Conservation (phyloP, 1,140 invertebrate genomes). For the Drosophila nebulosa region DNA sequence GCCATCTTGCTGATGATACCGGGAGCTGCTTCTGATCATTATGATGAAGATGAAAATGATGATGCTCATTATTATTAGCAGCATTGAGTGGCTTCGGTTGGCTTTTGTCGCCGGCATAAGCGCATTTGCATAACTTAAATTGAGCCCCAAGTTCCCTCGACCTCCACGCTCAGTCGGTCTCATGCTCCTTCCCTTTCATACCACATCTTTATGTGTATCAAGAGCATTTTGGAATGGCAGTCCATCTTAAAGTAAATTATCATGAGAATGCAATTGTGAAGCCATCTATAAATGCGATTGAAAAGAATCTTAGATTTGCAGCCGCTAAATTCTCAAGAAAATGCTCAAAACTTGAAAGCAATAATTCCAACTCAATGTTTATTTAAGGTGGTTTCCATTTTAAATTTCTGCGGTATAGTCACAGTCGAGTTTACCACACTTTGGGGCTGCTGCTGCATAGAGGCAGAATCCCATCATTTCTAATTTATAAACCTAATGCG, state of each 20-base stretch:
- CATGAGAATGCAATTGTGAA: too few relatives aligned
- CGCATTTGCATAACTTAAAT: constrained; percentile 75
- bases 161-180: background rate
- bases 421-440: constrained; percentile 21
- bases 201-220: too few relatives aligned
- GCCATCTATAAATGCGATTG: too few relatives aligned
- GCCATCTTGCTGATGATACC: constrained; percentile 1
- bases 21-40: background rate
- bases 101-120: constrained; percentile 59
- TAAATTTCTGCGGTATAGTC: constrained; percentile 7
- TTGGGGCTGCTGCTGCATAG: constrained; percentile 23
- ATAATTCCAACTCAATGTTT: background rate
- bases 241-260: too few relatives aligned
- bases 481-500: constrained; percentile 78
- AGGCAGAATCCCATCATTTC: constrained; percentile 63
- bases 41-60: constrained; percentile 15
- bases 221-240: background rate
- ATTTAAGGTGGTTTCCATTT: background rate
- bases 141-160: background rate
- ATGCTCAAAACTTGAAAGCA: too few relatives aligned
- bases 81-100: constrained; percentile 33
- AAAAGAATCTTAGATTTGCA: too few relatives aligned
- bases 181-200: background rate
- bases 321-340: too few relatives aligned
- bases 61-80: constrained; percentile 48